Evolutionary conservation across 2,113 vertebrate species (phyloP).

Genomic region (Pseudopipra pipra): DNA sequence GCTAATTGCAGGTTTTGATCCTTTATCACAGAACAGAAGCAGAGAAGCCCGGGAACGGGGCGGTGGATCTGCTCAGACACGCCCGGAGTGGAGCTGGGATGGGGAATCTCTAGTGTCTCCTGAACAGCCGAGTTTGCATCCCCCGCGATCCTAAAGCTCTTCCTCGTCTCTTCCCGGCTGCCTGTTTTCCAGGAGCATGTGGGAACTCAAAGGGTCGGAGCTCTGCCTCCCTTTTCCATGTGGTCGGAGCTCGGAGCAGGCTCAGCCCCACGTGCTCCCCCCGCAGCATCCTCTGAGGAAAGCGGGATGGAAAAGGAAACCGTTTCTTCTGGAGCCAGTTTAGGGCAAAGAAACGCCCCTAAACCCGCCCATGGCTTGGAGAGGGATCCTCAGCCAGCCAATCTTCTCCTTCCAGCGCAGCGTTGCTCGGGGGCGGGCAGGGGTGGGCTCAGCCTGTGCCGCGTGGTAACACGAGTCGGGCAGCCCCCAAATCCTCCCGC

Average conservation of each 20-base stretch:
- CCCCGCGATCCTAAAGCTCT: background rate
- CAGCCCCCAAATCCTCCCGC: rapidly evolving
- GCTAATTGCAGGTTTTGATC: background rate
- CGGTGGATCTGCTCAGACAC: rapidly evolving
- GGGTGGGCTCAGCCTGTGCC: background rate
- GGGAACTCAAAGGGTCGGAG: background rate
- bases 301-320: background rate
- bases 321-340: background rate
- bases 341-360: background rate
- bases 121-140: background rate
- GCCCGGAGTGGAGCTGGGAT: background rate
- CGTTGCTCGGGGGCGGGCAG: background rate
- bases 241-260: background rate
- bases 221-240: background rate
- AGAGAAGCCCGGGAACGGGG: background rate
- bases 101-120: no score
- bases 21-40: background rate
- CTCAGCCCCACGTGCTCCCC: background rate
- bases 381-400: background rate
- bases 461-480: background rate
- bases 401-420: constrained; percentile 32
- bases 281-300: background rate
- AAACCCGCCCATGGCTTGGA: background rate
- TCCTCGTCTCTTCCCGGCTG: background rate
- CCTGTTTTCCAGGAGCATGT: background rate